Percentiles rank a stretch among this genome's conserved stretches.
These are phyloP conservation scores for Nothoprocta perdicaria DNA, from an alignment of 2,113 vertebrate species.

Conservation along the genomic window DNA sequence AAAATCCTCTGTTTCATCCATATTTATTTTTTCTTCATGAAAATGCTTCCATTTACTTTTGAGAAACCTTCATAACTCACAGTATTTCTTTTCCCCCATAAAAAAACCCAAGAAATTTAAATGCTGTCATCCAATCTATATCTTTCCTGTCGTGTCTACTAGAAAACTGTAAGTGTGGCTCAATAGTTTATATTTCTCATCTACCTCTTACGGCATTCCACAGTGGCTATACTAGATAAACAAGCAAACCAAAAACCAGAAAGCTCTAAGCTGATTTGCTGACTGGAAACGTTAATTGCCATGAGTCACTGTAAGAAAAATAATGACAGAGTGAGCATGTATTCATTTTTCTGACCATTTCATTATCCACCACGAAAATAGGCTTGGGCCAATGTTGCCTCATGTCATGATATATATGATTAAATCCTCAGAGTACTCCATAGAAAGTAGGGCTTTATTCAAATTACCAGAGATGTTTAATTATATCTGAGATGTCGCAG, in stretches of 20 bases:
- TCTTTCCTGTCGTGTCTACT: not conserved
- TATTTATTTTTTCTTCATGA: not conserved
- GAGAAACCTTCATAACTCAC: not conserved
- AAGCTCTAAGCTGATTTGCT: not conserved
- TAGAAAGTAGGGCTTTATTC: not conserved
- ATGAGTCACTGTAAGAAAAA: not conserved
- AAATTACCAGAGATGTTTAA: not conserved
- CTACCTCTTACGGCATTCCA: no score
- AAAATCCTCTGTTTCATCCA: not conserved
- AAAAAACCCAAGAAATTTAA: no score
- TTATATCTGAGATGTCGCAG: not conserved
- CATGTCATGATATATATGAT: accelerated
- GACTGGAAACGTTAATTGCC: no score
- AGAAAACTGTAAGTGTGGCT: not conserved
- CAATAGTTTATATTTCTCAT: not conserved
- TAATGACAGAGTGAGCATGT: not conserved
- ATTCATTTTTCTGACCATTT: not conserved
- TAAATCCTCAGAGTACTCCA: not conserved
- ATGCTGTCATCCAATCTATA: not conserved
- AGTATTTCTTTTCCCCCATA: not conserved
- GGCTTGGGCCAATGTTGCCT: not conserved
- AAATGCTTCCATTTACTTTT: not conserved
- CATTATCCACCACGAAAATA: not conserved
- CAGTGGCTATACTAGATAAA: no score
- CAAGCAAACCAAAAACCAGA: no score